A percentile compares a stretch with the other conserved stretches of the same genome.
Evolutionary conservation across 2,113 vertebrate species (phyloP).

Genomic region (Nerophis lumbriciformis): DNA sequence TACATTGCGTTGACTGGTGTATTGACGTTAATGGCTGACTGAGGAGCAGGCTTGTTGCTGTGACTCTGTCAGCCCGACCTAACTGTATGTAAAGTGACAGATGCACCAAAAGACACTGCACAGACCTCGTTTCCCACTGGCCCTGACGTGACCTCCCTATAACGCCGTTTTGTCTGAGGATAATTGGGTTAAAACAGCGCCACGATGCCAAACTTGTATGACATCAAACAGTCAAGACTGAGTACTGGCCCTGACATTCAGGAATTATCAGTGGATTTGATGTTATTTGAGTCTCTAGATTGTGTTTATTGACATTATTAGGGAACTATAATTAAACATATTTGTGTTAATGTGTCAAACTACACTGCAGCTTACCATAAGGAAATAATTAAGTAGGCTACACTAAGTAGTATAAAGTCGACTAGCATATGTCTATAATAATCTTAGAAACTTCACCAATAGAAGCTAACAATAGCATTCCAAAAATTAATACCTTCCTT

Average conservation of each 20-base stretch:
- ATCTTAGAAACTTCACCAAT: too few species aligned
- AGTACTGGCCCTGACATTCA: not conserved
- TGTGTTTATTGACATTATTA: conserved; percentile 1
- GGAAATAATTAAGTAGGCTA: too few species aligned
- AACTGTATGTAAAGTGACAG: conserved; percentile 55
- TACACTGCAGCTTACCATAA: too few species aligned
- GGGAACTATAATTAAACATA: too few species aligned
- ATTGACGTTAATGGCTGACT: conserved; percentile 28
- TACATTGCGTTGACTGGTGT: conserved; percentile 43
- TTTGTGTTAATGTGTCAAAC: too few species aligned
- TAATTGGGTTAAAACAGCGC: conserved; percentile 9
- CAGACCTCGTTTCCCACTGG: conserved; percentile 51
- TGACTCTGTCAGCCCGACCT: conserved; percentile 34
- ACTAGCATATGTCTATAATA: too few species aligned
- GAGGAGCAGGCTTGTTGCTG: conserved; percentile 40
- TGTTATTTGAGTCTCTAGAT: conserved; percentile 15
- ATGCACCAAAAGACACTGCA: conserved; percentile 55
- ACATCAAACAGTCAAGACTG: not conserved
- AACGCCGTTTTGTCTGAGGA: conserved; percentile 18
- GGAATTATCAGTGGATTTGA: not conserved
- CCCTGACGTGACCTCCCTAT: conserved; percentile 41
- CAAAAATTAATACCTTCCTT: too few species aligned
- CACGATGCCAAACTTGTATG: not conserved
- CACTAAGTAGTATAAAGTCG: too few species aligned
- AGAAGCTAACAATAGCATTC: too few species aligned